Base-by-base conservation (phyloP, 2,888 invertebrate genomes). In the Byasa hedistus region DNA sequence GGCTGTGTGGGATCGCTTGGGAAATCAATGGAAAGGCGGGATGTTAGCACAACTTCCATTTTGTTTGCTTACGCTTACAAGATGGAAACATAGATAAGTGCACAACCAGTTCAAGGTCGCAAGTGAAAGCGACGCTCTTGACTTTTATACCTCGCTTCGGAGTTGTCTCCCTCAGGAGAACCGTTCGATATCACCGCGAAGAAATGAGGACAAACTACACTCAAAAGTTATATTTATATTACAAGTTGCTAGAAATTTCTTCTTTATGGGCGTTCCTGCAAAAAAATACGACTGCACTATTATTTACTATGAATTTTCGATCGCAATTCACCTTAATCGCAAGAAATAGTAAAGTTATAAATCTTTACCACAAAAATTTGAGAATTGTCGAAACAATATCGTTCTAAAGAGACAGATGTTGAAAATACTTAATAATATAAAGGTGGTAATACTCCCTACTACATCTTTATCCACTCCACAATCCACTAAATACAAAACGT, bases 211-310 rank as follows among this genome's bases (percentile, higher is more conserved):
- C 54, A 39, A 36, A 59, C 54, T 36, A 39, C n/a, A 44, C 39
- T 58, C 36, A 52, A 23, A 24, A 64, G 55, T 64, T 64, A 54
- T 55, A 64, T 64, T 59, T 58, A 64, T 64, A n/a, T 44, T 64
- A 55, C 32, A 32, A 32, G 32, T 32, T 32, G 32, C 32, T 32
- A 32, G 1, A 10, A 32, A 32, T 32, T 32, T 32, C 10, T 32
- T 32, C 10, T 32, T 32, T 1, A 32, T 10, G 10, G 32, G 7
- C 1, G 10, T 32, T 32, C 10, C 10, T 32, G n/a, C n/a, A n/a
- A n/a, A n/a, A n/a, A n/a, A n/a, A n/a, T n/a, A n/a, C n/a, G 10
- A 5, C 32, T 10, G 10, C 10, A 32, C 1, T 32, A 10, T 32
- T 32, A 10, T 32, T 32, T 32, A 32, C 10, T 32, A 5, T 32